These are phyloP conservation scores for Mimumesa dahlbomi DNA, from an alignment of 2,888 invertebrate genomes.

Conservation along the genomic window DNA sequence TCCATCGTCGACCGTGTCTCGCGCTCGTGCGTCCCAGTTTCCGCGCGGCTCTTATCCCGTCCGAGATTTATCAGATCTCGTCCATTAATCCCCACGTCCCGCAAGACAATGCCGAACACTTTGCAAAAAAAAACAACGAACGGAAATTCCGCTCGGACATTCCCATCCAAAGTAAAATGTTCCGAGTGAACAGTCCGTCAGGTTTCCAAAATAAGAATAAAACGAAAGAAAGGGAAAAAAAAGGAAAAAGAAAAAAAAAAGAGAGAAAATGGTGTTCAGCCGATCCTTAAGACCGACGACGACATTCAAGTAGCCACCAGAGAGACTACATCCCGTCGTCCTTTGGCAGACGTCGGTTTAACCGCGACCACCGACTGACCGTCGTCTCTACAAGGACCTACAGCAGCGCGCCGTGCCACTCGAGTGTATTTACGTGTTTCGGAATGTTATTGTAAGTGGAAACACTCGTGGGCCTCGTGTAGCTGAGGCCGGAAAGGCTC, in stretches of 20 bases:
- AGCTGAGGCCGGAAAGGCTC: constrained; percentile 24
- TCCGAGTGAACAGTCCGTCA: constrained; percentile 13
- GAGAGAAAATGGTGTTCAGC: constrained; percentile 29
- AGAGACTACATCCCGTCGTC: constrained; percentile 42
- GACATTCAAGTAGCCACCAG: constrained; percentile 50
- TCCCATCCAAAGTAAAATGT: constrained; percentile 31
- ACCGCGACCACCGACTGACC: constrained; percentile 53
- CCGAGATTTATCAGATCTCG: too few relatives aligned
- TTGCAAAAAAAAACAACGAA: neutral
- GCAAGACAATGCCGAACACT: neutral
- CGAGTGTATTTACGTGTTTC: constrained; percentile 75
- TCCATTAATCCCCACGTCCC: too few relatives aligned
- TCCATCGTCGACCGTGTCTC: too few relatives aligned
- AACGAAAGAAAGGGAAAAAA: too few relatives aligned
- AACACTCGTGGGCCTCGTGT: constrained; percentile 57
- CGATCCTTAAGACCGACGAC: constrained; percentile 42
- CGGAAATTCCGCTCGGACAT: constrained; percentile 40
- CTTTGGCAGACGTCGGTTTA: constrained; percentile 52
- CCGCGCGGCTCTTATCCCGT: too few relatives aligned
- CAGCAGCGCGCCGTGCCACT: constrained; percentile 72
- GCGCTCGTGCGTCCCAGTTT: too few relatives aligned
- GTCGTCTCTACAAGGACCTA: constrained; percentile 70
- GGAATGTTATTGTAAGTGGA: constrained; percentile 76
- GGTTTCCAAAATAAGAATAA: constrained; percentile 7
- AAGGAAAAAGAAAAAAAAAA: too few relatives aligned